Evolutionary conservation across 2,113 vertebrate genomes (phyloP).

Genomic region (Oplegnathus fasciatus): DNA sequence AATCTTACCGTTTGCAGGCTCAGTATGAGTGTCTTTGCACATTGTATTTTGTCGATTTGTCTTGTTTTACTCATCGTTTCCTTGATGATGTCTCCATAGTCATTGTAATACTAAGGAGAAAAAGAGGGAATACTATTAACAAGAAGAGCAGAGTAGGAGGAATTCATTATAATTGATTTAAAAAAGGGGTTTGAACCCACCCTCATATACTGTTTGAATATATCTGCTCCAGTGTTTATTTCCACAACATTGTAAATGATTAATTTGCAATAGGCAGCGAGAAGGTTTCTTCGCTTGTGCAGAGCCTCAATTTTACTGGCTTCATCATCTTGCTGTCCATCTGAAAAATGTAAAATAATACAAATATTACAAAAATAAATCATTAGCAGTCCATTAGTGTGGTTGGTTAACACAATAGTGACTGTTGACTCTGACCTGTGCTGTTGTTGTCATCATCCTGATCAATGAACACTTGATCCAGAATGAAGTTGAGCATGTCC

Average conservation of each 20-base stretch:
- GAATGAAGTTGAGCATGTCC: conserved; percentile 95
- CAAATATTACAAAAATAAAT: neutral
- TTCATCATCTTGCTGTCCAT: conserved; percentile 97
- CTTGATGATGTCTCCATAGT: conserved; percentile 98
- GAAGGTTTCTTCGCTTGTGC: conserved; percentile 96
- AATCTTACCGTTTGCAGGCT: conserved; percentile 95
- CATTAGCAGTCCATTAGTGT: neutral
- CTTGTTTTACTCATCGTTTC: conserved; percentile 98
- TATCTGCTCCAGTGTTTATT: conserved; percentile 96
- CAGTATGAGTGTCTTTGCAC: conserved; percentile 97
- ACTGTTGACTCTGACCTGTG: conserved; percentile 86
- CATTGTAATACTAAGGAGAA: conserved; percentile 93
- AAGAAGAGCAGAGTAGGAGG: neutral
- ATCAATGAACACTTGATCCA: conserved; percentile 98
- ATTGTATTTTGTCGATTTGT: conserved; percentile 97
- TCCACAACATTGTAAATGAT: conserved; percentile 98
- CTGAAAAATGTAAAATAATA: conserved; percentile 73
- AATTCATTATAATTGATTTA: neutral
- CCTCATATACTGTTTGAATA: conserved; percentile 99
- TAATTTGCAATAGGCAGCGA: conserved; percentile 97
- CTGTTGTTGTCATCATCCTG: conserved; percentile 95
- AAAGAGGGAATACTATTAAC: conserved; percentile 16
- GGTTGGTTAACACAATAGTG: conserved; percentile 73
- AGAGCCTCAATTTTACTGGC: conserved; percentile 97
- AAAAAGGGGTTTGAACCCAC: conserved; percentile 77